These are phyloP conservation scores for Scaptomyza polygonia DNA, from an alignment of 2,888 invertebrate genomes.

Conservation along the genomic window DNA sequence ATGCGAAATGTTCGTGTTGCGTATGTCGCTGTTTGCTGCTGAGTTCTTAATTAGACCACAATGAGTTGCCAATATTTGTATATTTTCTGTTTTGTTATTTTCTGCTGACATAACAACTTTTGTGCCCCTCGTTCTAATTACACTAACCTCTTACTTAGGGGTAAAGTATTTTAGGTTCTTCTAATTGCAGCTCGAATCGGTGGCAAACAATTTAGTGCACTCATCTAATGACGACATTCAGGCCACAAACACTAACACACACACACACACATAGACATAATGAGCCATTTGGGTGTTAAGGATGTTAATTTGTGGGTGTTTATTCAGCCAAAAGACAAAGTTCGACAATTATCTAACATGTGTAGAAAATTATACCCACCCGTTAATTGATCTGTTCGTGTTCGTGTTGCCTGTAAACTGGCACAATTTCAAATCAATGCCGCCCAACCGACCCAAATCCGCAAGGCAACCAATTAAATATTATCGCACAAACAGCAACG, in stretches of 20 bases:
- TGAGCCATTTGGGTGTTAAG: conserved; percentile 52
- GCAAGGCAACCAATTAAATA: conserved; percentile 20
- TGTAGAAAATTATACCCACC: conserved; percentile 62
- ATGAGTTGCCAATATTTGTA: conserved; percentile 66
- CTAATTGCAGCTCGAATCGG: conserved; percentile 68
- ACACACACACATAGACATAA: conserved; percentile 43
- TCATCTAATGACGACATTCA: conserved; percentile 52
- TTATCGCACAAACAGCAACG: background rate
- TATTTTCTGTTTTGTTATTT: conserved; percentile 24
- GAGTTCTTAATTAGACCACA: conserved; percentile 74
- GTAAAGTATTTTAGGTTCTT: conserved; percentile 27
- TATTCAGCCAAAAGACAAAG: conserved; percentile 33
- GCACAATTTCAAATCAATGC: conserved; percentile 61
- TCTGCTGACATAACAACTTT: conserved; percentile 62
- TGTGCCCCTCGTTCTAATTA: conserved; percentile 56
- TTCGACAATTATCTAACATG: conserved; percentile 60
- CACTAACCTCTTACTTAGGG: background rate
- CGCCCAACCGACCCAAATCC: conserved; percentile 50
- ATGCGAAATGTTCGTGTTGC: conserved; percentile 64
- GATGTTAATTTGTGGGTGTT: conserved; percentile 60
- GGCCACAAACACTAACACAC: conserved; percentile 37
- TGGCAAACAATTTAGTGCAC: conserved; percentile 55
- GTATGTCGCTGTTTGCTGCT: conserved; percentile 48
- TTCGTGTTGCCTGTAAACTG: conserved; percentile 51
- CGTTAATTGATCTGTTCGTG: conserved; percentile 66